Evolutionary conservation across 1,140 invertebrate species (phyloP).

Genomic region (Drosophila elegans): DNA sequence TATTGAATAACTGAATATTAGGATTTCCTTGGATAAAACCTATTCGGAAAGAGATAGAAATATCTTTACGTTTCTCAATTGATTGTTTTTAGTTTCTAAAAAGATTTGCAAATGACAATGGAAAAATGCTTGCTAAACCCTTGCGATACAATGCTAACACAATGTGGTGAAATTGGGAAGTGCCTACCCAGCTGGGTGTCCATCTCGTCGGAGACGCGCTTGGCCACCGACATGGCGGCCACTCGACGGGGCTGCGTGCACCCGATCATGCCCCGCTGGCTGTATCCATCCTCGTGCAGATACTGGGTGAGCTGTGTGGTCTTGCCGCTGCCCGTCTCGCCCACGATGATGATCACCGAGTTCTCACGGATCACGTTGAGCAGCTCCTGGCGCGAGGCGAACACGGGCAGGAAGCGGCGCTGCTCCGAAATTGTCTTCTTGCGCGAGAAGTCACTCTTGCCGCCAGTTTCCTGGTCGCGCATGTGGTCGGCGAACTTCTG

Average conservation of each 20-base stretch:
- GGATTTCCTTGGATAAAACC: no score
- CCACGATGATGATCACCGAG: conserved; percentile 97
- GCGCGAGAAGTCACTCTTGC: conserved; percentile 95
- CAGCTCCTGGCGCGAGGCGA: conserved; percentile 97
- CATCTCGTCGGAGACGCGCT: conserved; percentile 99
- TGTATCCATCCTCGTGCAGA: conserved; percentile 98
- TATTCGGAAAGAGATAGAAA: no score
- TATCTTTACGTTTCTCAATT: no score
- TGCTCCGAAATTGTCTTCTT: conserved; percentile 95
- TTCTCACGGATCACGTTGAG: conserved; percentile 98
- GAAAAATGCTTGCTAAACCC: no score
- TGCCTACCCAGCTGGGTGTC: conserved; percentile 90
- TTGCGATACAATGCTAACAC: no score
- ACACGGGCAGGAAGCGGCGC: conserved; percentile 96
- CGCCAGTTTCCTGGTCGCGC: conserved; percentile 88
- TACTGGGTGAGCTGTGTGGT: conserved; percentile 99
- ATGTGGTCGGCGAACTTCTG: conserved; percentile 99
- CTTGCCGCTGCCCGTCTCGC: conserved; percentile 99
- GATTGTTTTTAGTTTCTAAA: no score
- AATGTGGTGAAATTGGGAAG: no score
- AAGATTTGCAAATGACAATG: no score
- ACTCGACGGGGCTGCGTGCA: conserved; percentile 97
- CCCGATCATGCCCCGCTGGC: conserved; percentile 96
- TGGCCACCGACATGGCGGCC: conserved; percentile 99
- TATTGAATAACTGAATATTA: no score